A percentile compares a stretch with the other conserved stretches of the same genome.
phyloP scores from a whole-genome alignment of 2,797 vertebrate species.

The Lepilemur ruficaudatus region DNA sequence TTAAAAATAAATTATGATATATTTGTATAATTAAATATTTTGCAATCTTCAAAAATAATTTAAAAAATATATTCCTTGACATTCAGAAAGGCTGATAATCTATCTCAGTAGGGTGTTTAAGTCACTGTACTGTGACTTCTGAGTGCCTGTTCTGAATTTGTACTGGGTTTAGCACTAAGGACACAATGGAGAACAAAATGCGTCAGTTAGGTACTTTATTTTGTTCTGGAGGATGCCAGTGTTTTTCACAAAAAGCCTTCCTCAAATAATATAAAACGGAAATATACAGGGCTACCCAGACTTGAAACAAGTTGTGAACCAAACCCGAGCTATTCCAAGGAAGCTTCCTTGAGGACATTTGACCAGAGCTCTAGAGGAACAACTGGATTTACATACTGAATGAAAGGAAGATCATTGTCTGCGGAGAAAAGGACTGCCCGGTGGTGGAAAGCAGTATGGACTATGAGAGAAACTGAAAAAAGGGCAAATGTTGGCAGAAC shows the following conservation, averaged over 20 bases:
- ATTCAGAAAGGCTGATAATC: too few relatives aligned
- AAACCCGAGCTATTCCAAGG: neutral
- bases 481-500: neutral
- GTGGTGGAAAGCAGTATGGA: neutral
- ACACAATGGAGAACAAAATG: neutral
- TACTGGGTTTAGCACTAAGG: neutral
- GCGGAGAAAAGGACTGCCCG: neutral
- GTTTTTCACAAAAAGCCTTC: neutral
- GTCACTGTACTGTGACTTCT: neutral
- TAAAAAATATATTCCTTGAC: neutral
- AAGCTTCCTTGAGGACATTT: neutral
- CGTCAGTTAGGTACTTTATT: neutral
- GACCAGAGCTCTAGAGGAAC: neutral
- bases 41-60: neutral
- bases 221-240: neutral
- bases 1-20: neutral
- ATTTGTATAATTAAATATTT: neutral
- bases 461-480: neutral
- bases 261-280: neutral
- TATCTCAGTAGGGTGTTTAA: too few relatives aligned
- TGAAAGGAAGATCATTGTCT: neutral
- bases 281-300: neutral
- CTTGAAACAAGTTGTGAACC: neutral
- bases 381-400: neutral
- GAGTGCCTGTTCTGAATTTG: neutral